A percentile compares a stretch with the other conserved stretches of the same genome.
These are phyloP conservation scores for Enteromius treurensis DNA, from an alignment of 2,797 vertebrate genomes.

Conservation along the genomic window DNA sequence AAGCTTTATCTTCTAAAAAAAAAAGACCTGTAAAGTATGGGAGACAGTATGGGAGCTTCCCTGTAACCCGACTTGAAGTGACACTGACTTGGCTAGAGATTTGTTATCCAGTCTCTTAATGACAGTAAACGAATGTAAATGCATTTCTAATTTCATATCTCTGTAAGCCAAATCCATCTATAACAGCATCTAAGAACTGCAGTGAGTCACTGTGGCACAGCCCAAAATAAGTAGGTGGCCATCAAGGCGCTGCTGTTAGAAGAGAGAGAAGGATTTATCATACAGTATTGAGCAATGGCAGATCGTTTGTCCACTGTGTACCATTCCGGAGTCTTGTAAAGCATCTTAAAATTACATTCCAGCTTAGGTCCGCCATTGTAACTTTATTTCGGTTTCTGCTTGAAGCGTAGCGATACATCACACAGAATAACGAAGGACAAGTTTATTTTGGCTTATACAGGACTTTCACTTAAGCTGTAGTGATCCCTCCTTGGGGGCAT, in stretches of 20 bases:
- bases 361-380: conserved; percentile 7
- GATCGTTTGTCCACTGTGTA: conserved; percentile 30
- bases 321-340: conserved; percentile 35
- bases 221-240: conserved; percentile 11
- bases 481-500: conserved; percentile 32
- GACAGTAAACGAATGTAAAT: not conserved
- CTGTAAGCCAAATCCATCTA: conserved; percentile 11
- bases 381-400: conserved; percentile 23
- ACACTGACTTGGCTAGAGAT: conserved; percentile 3
- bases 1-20: conserved; percentile 55
- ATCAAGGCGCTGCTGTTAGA: conserved; percentile 27
- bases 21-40: conserved; percentile 47
- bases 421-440: conserved; percentile 20
- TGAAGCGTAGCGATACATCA: conserved; percentile 16
- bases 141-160: conserved; percentile 13
- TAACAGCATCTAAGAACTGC: conserved; percentile 25
- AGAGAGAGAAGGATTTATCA: conserved; percentile 31
- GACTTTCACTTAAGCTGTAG: conserved; percentile 34
- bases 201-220: conserved; percentile 31
- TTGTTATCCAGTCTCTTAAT: conserved; percentile 21
- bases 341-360: conserved; percentile 26
- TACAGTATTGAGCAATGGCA: conserved; percentile 23
- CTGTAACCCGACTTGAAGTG: conserved; percentile 5
- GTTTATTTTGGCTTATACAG: conserved; percentile 34
- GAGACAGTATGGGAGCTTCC: conserved; percentile 17